Evolutionary conservation across 1,140 invertebrate genomes (phyloP).

Genomic region (Sycobia sp.): DNA sequence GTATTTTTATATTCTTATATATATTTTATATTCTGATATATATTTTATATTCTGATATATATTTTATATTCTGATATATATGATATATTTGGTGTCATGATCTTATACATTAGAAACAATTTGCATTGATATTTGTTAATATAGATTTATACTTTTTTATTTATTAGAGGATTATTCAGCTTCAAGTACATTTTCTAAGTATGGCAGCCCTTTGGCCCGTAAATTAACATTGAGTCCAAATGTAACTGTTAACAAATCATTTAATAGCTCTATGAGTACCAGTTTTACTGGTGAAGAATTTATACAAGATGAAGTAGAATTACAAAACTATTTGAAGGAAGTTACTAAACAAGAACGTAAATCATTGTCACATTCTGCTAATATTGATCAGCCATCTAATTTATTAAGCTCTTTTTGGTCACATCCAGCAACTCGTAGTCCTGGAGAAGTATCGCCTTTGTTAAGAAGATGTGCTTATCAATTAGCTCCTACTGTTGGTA

Average conservation of each 20-base stretch:
- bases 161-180: constrained; percentile 46
- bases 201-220: constrained; percentile 38
- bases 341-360: constrained; percentile 45
- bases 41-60: neutral
- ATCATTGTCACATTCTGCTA: constrained; percentile 41
- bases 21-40: neutral
- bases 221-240: constrained; percentile 45
- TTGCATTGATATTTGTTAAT: neutral
- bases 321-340: constrained; percentile 52
- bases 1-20: neutral
- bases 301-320: constrained; percentile 49
- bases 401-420: constrained; percentile 65
- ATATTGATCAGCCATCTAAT: constrained; percentile 54
- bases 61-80: too few relatives aligned
- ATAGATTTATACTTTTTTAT: constrained; percentile 17
- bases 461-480: constrained; percentile 64
- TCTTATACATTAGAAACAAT: too few relatives aligned
- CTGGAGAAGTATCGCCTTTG: constrained; percentile 62
- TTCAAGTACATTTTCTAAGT: constrained; percentile 48
- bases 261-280: constrained; percentile 44
- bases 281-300: constrained; percentile 50
- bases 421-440: constrained; percentile 62
- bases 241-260: constrained; percentile 45
- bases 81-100: too few relatives aligned
- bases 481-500: constrained; percentile 63